A percentile compares a stretch with the other conserved stretches of the same genome.
Conservation (phyloP, 2,113 vertebrate genomes). For the Stercorarius parasiticus region DNA sequence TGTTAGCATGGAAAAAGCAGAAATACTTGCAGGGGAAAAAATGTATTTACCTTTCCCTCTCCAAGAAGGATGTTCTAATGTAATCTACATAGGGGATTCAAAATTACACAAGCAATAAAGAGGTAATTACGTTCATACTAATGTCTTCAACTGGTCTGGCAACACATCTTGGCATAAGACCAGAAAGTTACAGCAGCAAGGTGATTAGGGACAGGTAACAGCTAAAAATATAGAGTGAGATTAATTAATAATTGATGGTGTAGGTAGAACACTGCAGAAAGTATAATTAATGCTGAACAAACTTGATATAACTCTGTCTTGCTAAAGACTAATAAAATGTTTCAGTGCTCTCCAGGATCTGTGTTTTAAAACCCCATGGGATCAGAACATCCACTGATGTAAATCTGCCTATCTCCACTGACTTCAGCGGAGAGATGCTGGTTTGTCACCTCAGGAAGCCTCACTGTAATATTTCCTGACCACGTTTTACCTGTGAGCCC, state of each 20-base stretch:
- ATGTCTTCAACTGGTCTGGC: conserved; percentile 52
- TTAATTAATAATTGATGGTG: conserved; percentile 68
- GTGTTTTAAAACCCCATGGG: neutral
- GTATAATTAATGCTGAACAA: conserved; percentile 43
- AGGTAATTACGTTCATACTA: conserved; percentile 58
- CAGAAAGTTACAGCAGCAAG: conserved; percentile 48
- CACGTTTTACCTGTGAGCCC: neutral
- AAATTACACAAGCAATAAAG: conserved; percentile 64
- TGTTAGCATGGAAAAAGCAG: neutral
- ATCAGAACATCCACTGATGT: neutral
- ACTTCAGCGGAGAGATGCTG: neutral
- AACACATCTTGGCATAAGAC: conserved; percentile 34
- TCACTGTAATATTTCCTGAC: rapidly evolving
- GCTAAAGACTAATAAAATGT: conserved; percentile 49
- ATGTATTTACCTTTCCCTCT: conserved; percentile 45
- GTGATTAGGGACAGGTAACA: conserved; percentile 64
- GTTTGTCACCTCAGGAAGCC: neutral
- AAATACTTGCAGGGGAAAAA: neutral
- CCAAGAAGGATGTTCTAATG: conserved; percentile 28
- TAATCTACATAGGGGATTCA: conserved; percentile 2
- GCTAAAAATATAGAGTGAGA: conserved; percentile 52
- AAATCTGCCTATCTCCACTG: neutral
- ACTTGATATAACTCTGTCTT: conserved; percentile 27
- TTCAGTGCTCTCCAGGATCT: neutral
- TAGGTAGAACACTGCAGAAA: conserved; percentile 53